Base-by-base conservation (phyloP, 2,888 invertebrate genomes). In the Trichogramma evanescens region DNA sequence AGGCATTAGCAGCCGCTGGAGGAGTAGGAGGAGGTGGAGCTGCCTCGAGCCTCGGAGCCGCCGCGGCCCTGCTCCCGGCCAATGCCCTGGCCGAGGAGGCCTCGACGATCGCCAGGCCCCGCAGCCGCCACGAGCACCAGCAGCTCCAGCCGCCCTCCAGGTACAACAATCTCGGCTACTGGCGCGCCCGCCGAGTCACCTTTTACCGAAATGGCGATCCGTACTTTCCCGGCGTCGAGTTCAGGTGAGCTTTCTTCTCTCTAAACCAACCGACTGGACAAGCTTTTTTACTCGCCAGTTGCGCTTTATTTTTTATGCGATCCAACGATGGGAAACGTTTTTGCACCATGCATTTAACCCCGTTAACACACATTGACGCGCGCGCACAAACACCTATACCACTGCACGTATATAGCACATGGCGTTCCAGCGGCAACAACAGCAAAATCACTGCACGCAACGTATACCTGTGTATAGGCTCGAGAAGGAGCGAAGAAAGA, bases 171-270 rank as follows among this genome's bases (percentile, higher is more conserved):
- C 83, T 91, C 56, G 91, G 91, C 66, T 92, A 89, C 74, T 93
- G 93, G 93, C 86, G 89, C 71, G 91, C 93, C 1, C 82, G 92
- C 62, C 82, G 93, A 56, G 91, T 95, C 61, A 88, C 91, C 1
- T 95, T 96, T 79, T 95, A 91, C 80, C 87, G 92, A 75, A 96
- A 95, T 82, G 95, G 95, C 4, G 95, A 95, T 75, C 91, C 93
- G 0, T 92, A 93, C 74, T 93, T 90, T 74, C 92, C 91, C 10
- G 94, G 95, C 0, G 86, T 93, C 45, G 93, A 93, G 77, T 88
- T 91, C 74, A 84, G 90, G 69, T 78, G 57, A 65, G 63, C 65
- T 39, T 4, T 7, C n/a, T 43, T 5, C 13, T 39, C 13, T 39
- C 42, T n/a, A 1, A 4, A 13, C 13, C 26, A 41, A 9, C 4